Evolutionary conservation across 2,888 invertebrate species (phyloP).

Genomic region (Erynnis tages): DNA sequence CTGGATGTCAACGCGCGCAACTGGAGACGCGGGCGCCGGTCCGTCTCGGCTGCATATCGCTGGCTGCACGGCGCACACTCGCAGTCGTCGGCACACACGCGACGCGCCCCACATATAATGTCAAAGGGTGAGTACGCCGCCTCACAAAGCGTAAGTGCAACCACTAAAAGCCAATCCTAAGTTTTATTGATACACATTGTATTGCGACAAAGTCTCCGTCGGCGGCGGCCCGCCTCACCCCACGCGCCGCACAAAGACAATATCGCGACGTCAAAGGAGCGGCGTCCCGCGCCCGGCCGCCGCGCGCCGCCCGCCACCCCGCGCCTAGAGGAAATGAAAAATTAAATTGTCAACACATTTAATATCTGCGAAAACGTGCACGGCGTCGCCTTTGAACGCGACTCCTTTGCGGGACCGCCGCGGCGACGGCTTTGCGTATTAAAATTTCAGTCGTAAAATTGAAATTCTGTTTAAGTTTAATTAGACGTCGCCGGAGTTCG

Average conservation of each 20-base stretch:
- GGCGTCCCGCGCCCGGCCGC: slow-evolving; percentile 57
- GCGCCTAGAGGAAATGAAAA: slow-evolving; percentile 79
- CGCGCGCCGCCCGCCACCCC: slow-evolving; percentile 50
- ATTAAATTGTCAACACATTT: slow-evolving; percentile 83
- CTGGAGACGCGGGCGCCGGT: slow-evolving; percentile 60
- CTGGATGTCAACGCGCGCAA: too few species aligned
- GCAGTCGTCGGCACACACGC: slow-evolving; percentile 34
- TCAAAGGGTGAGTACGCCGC: slow-evolving; percentile 80
- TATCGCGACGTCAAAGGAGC: slow-evolving; percentile 82
- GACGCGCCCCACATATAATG: slow-evolving; percentile 70
- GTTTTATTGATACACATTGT: slow-evolving; percentile 83
- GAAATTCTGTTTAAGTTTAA: slow-evolving; percentile 79
- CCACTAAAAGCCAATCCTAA: slow-evolving; percentile 83
- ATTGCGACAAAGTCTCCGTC: slow-evolving; percentile 81
- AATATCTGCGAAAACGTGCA: slow-evolving; percentile 82
- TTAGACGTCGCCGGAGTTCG: slow-evolving; percentile 74
- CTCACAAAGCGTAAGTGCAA: slow-evolving; percentile 82
- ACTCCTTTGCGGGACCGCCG: slow-evolving; percentile 70
- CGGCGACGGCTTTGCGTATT: slow-evolving; percentile 75
- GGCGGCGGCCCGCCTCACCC: slow-evolving; percentile 72
- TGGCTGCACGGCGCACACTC: slow-evolving; percentile 44
- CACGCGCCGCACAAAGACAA: slow-evolving; percentile 80
- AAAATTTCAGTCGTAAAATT: slow-evolving; percentile 77
- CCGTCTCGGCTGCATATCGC: slow-evolving; percentile 56
- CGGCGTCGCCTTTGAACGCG: slow-evolving; percentile 77